Evolutionary conservation across 2,797 vertebrate genomes (phyloP).

Genomic region (Mus spretus): DNA sequence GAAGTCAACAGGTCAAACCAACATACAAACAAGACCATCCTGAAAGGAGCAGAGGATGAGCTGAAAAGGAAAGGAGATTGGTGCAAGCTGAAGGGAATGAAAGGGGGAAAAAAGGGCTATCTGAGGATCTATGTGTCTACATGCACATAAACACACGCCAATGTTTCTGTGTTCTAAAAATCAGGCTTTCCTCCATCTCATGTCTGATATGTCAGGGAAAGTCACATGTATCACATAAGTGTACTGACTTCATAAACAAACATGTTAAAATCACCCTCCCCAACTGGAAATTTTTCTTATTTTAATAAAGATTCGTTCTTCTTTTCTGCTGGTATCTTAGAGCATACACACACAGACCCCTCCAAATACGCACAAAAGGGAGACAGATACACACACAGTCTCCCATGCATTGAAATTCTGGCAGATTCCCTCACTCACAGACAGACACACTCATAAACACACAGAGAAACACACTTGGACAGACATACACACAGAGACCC

Average conservation of each 20-base stretch:
- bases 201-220: neutral
- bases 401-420: neutral
- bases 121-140: neutral
- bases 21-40: neutral
- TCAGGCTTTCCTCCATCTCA: neutral
- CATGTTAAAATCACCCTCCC: neutral
- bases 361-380: neutral
- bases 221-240: neutral
- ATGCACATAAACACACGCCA: neutral
- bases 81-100: too few species aligned
- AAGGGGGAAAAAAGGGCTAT: too few species aligned
- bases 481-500: neutral
- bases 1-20: neutral
- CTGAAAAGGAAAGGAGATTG: neutral
- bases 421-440: neutral
- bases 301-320: neutral
- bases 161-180: neutral
- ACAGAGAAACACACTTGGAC: neutral
- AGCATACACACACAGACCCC: neutral
- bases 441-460: neutral
- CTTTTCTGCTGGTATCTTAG: neutral
- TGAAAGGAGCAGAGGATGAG: neutral
- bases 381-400: neutral
- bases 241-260: slow-evolving; percentile 13
- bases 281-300: neutral